These are phyloP conservation scores for Rhinolophus ferrumequinum DNA, from an alignment of 2,113 vertebrate species.

Conservation along the genomic window DNA sequence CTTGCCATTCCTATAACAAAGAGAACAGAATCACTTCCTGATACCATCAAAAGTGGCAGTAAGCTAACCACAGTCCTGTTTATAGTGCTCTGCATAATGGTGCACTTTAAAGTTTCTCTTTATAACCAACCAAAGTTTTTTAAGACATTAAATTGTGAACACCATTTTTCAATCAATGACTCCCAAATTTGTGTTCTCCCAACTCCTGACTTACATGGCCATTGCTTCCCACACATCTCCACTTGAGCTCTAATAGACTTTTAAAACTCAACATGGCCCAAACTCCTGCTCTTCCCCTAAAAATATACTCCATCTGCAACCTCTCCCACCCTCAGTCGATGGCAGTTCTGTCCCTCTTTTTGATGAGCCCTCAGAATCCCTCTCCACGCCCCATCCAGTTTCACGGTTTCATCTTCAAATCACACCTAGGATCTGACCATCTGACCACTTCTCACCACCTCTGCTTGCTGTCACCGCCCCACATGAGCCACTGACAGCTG, in stretches of 20 bases:
- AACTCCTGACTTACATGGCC: not conserved
- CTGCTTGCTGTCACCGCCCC: not conserved
- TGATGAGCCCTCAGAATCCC: not conserved
- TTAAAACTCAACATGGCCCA: not conserved
- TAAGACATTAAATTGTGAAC: not conserved
- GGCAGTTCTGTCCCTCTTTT: not conserved
- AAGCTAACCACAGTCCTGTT: rapidly evolving
- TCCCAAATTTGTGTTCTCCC: not conserved
- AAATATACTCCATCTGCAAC: not conserved
- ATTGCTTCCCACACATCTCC: not conserved
- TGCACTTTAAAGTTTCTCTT: not conserved
- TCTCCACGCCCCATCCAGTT: not conserved
- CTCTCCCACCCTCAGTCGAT: not conserved
- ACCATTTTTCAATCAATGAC: not conserved
- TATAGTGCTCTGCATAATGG: not conserved
- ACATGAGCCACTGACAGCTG: rapidly evolving
- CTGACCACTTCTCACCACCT: not conserved
- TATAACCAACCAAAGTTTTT: not conserved
- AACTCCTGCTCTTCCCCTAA: not conserved
- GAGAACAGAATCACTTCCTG: not conserved
- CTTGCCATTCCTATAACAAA: not conserved
- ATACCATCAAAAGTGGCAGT: not conserved
- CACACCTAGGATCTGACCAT: not conserved
- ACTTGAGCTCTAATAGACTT: not conserved
- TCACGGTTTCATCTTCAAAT: not conserved